These are phyloP conservation scores for Maconellicoccus hirsutus DNA, from an alignment of 1,140 invertebrate species.

Conservation along the genomic window DNA sequence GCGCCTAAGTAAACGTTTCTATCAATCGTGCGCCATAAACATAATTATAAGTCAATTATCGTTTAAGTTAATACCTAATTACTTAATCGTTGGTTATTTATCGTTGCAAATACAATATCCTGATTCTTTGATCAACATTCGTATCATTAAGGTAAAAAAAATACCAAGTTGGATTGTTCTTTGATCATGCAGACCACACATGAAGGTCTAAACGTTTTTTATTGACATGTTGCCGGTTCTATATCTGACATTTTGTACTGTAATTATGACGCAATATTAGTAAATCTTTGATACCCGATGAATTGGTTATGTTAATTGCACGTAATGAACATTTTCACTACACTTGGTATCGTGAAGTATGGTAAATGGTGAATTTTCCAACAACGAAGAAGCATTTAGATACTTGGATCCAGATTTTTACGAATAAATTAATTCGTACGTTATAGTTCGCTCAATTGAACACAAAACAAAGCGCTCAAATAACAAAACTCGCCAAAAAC, in stretches of 20 bases:
- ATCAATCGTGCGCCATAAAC: conserved; percentile 7
- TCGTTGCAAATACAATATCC: background rate
- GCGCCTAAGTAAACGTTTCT: background rate
- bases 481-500: no score
- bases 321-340: no score
- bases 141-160: conserved; percentile 5
- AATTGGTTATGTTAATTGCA: background rate
- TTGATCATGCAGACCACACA: conserved; percentile 7
- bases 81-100: conserved; percentile 4
- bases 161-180: background rate
- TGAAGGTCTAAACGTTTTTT: conserved; percentile 5
- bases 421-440: no score
- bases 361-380: no score
- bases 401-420: no score
- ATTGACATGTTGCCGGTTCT: background rate
- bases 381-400: no score
- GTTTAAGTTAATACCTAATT: background rate
- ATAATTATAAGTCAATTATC: conserved; percentile 10
- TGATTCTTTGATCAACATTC: background rate
- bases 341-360: no score
- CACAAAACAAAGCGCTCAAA: no score
- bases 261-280: conserved; percentile 5
- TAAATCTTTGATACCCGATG: background rate
- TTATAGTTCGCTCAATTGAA: no score
- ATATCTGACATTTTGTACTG: conserved; percentile 1